phyloP scores from a whole-genome alignment of 2,888 invertebrate species.

The Frankliniella fusca region DNA sequence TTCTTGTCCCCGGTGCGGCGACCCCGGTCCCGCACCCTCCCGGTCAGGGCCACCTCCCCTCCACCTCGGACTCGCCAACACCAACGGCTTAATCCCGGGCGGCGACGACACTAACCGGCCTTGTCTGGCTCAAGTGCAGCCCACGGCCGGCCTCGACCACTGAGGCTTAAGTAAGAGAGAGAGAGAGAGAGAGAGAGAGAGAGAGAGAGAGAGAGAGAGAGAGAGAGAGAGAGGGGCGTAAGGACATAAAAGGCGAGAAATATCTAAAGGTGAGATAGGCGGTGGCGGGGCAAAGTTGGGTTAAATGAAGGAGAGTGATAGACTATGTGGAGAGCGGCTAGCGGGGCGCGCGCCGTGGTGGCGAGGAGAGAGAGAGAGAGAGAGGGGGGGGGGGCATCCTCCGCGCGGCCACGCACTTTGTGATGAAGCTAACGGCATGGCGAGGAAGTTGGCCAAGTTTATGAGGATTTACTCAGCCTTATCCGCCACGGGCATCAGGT shows the following conservation, averaged over 20 bases:
- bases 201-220: background rate
- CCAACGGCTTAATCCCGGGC: too few relatives aligned
- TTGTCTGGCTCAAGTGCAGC: background rate
- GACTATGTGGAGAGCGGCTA: background rate
- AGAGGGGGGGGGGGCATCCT: background rate
- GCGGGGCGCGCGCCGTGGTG: too few relatives aligned
- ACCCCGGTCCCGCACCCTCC: too few relatives aligned
- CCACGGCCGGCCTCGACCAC: background rate
- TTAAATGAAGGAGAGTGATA: background rate
- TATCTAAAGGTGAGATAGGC: background rate
- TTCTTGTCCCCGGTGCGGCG: background rate
- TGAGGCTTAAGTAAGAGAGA: background rate
- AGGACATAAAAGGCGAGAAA: background rate
- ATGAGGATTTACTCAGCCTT: background rate
- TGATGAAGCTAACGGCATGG: background rate
- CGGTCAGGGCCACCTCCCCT: background rate
- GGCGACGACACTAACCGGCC: background rate
- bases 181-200: background rate
- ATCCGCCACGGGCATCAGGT: background rate
- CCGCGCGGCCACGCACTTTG: background rate
- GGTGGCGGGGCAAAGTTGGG: background rate
- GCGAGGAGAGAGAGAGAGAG: slow-evolving; percentile 1
- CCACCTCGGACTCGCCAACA: too few relatives aligned
- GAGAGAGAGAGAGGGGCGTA: background rate
- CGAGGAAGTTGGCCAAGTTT: background rate